Base-by-base conservation (phyloP, 1,140 invertebrate species). In the Episyrphus balteatus region DNA sequence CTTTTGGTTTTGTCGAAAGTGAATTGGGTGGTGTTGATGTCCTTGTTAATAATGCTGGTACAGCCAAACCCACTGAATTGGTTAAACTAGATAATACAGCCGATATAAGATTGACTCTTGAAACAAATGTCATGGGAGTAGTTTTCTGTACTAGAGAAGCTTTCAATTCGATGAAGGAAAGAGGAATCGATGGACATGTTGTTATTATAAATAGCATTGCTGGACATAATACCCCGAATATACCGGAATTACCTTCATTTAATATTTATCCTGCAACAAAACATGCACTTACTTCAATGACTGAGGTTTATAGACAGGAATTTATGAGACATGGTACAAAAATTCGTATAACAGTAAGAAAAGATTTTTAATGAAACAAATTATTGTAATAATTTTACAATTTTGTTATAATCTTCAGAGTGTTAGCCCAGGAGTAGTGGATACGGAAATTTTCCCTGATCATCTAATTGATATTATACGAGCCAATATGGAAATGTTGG, bases 1-100 rank as follows among this genome's bases (percentile, higher is more conserved):
- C 81, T 43, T 84, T 86, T 52, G 57, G 71, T 8, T 76, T 73
- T 73, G 70, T 80, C 1, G 73, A 77, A 44, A 57, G 66, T 10
- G 70, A 70, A 15, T 57, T 81, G 8, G 81, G 81, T 3, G 70
- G 75, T 6, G 66, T 82, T n/a, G 75, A 82, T 57, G 70, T 86
- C 5, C 70, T 82, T 42, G 63, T 86, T 3, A 85, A 84, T 55
- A 84, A 82, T 59, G 82, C 84, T 1, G 82, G 80, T 5, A 57
- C 64, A 13, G 15, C 56, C 2, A 45, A 55, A 1, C 42, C 47
- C 0, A 44, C 51, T 0, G 47, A 47, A 12, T 48, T 66, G 1
- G 48, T 59, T 7, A 60, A 62, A 37, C 51, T 53, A 32, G 63
- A 51, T 3, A 56, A 64, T 31, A 52, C 56, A 6, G 50, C 44